Evolutionary conservation across 1,140 invertebrate species (phyloP).

Genomic region (Apis mellifera): Amel_HAv3.1 CM009938.2:11790501-11791000

Average conservation of each 20-base stretch:
- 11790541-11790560: slow-evolving; percentile 61
- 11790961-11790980: too few relatives aligned
- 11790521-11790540: slow-evolving; percentile 59
- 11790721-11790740: slow-evolving; percentile 71
- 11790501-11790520: slow-evolving; percentile 73
- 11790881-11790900: too few relatives aligned
- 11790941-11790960: neutral
- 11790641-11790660: slow-evolving; percentile 66
- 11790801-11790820: too few relatives aligned
- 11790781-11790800: neutral
- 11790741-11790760: neutral
- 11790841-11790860: too few relatives aligned
- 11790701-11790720: slow-evolving; percentile 78
- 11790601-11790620: slow-evolving; percentile 60
- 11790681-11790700: slow-evolving; percentile 71
- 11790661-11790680: slow-evolving; percentile 64
- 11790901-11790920: too few relatives aligned
- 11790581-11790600: slow-evolving; percentile 73
- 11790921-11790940: neutral
- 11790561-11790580: slow-evolving; percentile 67
- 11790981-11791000: neutral
- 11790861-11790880: too few relatives aligned
- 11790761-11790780: neutral
- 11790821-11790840: too few relatives aligned
- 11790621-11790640: slow-evolving; percentile 58